These are phyloP conservation scores for Podiceps cristatus DNA, from an alignment of 2,113 vertebrate species.

Conservation along the genomic window DNA sequence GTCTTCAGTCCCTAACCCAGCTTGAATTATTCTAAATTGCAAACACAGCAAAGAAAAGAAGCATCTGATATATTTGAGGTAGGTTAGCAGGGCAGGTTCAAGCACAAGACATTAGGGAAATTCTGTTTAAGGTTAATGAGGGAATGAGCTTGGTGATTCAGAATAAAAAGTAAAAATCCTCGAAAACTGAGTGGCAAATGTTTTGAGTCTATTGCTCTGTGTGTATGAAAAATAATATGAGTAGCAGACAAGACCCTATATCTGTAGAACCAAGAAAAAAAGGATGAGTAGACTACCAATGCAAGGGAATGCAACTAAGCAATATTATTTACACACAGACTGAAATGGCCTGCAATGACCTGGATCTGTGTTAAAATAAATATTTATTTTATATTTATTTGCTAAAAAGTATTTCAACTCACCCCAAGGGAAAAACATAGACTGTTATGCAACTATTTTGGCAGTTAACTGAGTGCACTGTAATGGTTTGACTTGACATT, in stretches of 20 bases:
- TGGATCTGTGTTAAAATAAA: not conserved
- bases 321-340: not conserved
- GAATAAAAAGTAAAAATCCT: not conserved
- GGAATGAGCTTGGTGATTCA: not conserved
- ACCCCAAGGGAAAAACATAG: not conserved
- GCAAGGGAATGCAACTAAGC: not conserved
- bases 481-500: not conserved
- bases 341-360: not conserved
- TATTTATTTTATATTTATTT: not conserved
- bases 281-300: not conserved
- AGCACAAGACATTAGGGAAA: not conserved
- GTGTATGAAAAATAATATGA: not conserved
- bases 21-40: not conserved
- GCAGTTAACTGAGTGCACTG: not conserved
- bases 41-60: not conserved
- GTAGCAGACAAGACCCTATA: not conserved
- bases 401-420: not conserved
- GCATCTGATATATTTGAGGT: not conserved
- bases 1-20: not conserved
- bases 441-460: not conserved
- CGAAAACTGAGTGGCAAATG: not conserved
- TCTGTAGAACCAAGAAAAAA: not conserved
- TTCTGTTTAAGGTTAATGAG: too few relatives aligned
- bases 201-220: not conserved
- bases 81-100: not conserved